A percentile compares a stretch with the other conserved stretches of the same genome.
These are phyloP conservation scores for Megalops atlanticus DNA, from an alignment of 2,113 vertebrate species.

Conservation along the genomic window DNA sequence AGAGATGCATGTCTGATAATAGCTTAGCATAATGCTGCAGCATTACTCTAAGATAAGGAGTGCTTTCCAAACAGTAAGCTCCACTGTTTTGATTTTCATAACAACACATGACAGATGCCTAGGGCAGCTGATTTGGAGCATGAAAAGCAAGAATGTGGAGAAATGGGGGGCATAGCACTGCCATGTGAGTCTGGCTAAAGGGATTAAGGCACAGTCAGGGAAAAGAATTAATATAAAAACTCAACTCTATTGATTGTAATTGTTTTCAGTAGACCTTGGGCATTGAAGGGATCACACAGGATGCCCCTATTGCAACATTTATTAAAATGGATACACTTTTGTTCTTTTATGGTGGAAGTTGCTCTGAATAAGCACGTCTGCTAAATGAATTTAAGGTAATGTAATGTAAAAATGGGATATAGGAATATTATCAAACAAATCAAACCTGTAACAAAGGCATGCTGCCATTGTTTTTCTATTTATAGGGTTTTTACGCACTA, in stretches of 20 bases:
- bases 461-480: too few species aligned
- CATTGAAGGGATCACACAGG: not conserved
- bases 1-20: not conserved
- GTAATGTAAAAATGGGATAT: too few species aligned
- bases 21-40: not conserved
- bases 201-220: not conserved
- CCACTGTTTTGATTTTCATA: not conserved
- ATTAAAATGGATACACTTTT: too few species aligned
- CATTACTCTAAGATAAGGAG: not conserved
- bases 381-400: too few species aligned
- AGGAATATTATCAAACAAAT: too few species aligned
- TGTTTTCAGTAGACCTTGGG: not conserved
- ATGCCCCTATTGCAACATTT: not conserved
- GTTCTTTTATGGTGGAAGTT: too few species aligned
- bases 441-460: too few species aligned
- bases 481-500: too few species aligned
- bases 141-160: not conserved
- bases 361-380: too few species aligned
- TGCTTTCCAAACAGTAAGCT: not conserved
- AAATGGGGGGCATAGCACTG: not conserved
- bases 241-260: not conserved
- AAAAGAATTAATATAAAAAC: not conserved
- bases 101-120: slow-evolving; percentile 13
- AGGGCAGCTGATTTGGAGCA: not conserved
- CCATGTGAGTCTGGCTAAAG: not conserved